Base-by-base conservation (phyloP, 1,140 invertebrate species). In the Goniozus legneri region DNA sequence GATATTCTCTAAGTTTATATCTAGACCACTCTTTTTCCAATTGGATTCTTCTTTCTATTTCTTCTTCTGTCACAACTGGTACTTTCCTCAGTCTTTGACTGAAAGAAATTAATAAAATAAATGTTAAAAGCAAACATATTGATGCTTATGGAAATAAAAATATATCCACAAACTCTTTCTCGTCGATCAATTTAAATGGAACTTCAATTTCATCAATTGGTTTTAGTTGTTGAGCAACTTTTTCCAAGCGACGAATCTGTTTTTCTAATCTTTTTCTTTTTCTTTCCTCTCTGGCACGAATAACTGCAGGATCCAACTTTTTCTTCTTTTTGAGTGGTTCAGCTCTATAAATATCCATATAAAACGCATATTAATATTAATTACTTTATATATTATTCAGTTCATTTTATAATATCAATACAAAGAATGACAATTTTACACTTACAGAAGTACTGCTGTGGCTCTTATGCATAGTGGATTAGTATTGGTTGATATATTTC, bases 321-420 rank as follows among this genome's bases (percentile, higher is more conserved):
- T 88, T 93, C 69, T 92, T 95, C 71, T 89, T 95, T 66, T 90
- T 94, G 51, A 95, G 69, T 2, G 92, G 91, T 71, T 94, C 91
- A 22, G 79, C 88, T 62, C 84, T 85, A n/a, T 37, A 56, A 36
- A 33, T n/a, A n/a, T n/a, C n/a, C n/a, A n/a, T n/a, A n/a, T n/a
- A n/a, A n/a, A n/a, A n/a, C n/a, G n/a, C n/a, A n/a, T n/a, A n/a
- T n/a, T n/a, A n/a, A n/a, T n/a, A n/a, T n/a, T n/a, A n/a, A n/a
- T n/a, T n/a, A n/a, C n/a, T n/a, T n/a, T n/a, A n/a, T n/a, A n/a
- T n/a, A n/a, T n/a, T n/a, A n/a, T n/a, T n/a, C n/a, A n/a, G n/a
- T n/a, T n/a, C n/a, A n/a, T n/a, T n/a, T n/a, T n/a, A n/a, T n/a
- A n/a, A n/a, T n/a, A n/a, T n/a, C n/a, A n/a, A n/a, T n/a, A n/a